A percentile compares a stretch with the other conserved stretches of the same genome.
phyloP scores from a whole-genome alignment of 2,113 vertebrate species.

The Lophotis ruficrista region DNA sequence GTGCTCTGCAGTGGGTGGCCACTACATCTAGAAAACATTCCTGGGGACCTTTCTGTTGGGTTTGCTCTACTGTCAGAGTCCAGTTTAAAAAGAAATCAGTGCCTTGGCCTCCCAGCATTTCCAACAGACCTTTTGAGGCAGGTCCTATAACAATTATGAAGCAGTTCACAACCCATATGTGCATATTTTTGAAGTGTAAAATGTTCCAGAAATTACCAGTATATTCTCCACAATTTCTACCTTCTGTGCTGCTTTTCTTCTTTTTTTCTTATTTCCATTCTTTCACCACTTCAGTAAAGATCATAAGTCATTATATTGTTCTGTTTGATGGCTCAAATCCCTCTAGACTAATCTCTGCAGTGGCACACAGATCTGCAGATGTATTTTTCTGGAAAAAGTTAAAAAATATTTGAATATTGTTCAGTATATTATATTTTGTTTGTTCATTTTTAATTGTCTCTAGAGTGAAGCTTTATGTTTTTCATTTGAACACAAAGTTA shows the following conservation, averaged over 20 bases:
- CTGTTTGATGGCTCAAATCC: not conserved
- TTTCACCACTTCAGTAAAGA: not conserved
- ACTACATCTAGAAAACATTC: not conserved
- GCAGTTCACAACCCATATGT: not conserved
- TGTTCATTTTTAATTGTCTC: constrained; percentile 16
- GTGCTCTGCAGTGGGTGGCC: not conserved
- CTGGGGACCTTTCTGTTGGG: not conserved
- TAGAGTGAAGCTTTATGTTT: not conserved
- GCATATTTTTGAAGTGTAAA: not conserved
- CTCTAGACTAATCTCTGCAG: not conserved
- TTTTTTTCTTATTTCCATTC: not conserved
- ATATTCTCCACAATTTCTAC: not conserved
- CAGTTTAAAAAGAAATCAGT: not conserved
- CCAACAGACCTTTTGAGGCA: not conserved
- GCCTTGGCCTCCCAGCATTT: not conserved
- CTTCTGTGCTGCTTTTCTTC: not conserved
- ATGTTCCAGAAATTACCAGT: not conserved
- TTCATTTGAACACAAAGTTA: constrained; percentile 7
- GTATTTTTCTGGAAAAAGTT: not conserved
- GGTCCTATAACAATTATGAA: not conserved
- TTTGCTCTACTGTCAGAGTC: not conserved
- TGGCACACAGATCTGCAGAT: not conserved
- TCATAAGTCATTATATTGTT: not conserved
- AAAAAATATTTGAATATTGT: not conserved
- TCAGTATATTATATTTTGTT: not conserved